phyloP scores from a whole-genome alignment of 2,888 invertebrate genomes.

The Acrobasis consociella region DNA sequence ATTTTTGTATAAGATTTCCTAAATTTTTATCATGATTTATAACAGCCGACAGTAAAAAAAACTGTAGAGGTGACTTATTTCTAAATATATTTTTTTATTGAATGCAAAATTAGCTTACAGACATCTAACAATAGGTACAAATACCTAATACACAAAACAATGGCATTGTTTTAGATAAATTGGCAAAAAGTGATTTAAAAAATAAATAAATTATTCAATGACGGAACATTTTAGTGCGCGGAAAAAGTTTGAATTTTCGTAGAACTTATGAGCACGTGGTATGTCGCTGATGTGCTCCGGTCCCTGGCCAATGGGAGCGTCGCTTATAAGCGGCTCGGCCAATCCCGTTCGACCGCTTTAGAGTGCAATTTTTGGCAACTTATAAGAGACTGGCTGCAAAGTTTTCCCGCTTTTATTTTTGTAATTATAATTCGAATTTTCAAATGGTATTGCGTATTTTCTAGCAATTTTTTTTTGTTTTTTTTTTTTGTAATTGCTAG shows the following conservation, averaged over 20 bases:
- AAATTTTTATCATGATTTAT: neutral
- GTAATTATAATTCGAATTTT: constrained; percentile 36
- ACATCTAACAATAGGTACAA: neutral
- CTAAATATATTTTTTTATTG: neutral
- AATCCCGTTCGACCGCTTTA: constrained; percentile 64
- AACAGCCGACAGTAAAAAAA: neutral
- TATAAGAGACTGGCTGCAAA: constrained; percentile 57
- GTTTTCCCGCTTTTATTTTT: constrained; percentile 23
- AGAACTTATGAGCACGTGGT: constrained; percentile 81
- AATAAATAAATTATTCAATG: neutral
- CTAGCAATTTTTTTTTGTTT: too few relatives aligned
- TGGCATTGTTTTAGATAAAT: neutral
- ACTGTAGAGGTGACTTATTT: neutral
- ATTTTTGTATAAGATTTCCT: neutral
- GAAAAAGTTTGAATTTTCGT: constrained; percentile 64
- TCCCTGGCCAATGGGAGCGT: constrained; percentile 67
- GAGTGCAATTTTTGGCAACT: constrained; percentile 71
- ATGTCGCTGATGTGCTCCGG: constrained; percentile 73
- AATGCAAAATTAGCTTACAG: neutral
- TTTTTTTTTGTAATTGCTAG: neutral
- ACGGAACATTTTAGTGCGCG: constrained; percentile 30
- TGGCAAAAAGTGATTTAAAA: neutral
- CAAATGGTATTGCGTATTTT: constrained; percentile 20
- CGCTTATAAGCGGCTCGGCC: constrained; percentile 67
- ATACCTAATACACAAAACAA: neutral